Evolutionary conservation across 2,113 vertebrate species (phyloP).

Genomic region (Malurus cyaneus): DNA sequence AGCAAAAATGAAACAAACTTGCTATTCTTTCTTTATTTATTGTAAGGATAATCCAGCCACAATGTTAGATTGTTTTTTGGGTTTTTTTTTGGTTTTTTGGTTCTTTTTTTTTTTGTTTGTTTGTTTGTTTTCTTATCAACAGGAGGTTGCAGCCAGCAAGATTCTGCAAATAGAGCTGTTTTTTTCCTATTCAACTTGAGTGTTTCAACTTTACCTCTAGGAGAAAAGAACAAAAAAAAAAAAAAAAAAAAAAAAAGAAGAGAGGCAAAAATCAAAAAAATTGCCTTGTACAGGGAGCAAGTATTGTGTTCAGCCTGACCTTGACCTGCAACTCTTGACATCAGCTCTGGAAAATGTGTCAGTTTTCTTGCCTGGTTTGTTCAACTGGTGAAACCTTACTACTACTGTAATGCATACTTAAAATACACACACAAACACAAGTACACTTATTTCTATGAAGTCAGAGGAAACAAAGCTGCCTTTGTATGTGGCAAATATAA

Average conservation of each 20-base stretch:
- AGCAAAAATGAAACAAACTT: neutral
- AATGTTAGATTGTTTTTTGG: neutral
- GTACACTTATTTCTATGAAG: conserved; percentile 32
- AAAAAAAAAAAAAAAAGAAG: neutral
- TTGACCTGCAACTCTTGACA: conserved; percentile 50
- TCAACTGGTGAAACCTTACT: neutral
- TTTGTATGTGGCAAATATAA: conserved; percentile 71
- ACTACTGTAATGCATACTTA: conserved; percentile 1
- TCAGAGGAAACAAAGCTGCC: conserved; percentile 56
- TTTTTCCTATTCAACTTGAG: conserved; percentile 3
- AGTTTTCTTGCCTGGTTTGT: conserved; percentile 3
- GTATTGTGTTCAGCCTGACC: conserved; percentile 41
- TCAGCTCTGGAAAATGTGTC: conserved; percentile 31
- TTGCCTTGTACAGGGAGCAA: conserved; percentile 12
- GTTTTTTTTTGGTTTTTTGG: too few relatives aligned
- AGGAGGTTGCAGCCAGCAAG: neutral
- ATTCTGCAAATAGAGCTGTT: neutral
- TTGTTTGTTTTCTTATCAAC: neutral
- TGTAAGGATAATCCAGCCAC: neutral
- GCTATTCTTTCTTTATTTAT: neutral
- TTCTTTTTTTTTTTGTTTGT: too few relatives aligned
- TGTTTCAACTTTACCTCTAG: neutral
- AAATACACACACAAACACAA: conserved; percentile 7
- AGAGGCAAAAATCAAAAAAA: conserved; percentile 12
- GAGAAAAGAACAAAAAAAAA: rapidly evolving